Percentiles rank a stretch among this genome's conserved stretches.
phyloP scores from a whole-genome alignment of 2,113 vertebrate species.

The Calypte anna region DNA sequence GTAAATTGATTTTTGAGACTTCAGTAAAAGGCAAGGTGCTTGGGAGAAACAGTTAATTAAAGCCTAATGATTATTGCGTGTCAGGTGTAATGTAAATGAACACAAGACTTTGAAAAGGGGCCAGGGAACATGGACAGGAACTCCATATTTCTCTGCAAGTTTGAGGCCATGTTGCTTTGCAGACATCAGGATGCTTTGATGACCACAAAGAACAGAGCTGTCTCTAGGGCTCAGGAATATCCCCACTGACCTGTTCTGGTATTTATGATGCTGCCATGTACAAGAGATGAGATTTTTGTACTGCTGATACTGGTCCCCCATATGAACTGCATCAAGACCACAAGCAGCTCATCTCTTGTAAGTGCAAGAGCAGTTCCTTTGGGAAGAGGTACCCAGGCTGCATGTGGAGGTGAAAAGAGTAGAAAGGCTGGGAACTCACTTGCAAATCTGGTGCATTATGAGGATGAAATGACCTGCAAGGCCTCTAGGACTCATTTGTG shows the following conservation, averaged over 20 bases:
- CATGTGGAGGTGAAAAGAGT: background rate
- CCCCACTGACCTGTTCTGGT: background rate
- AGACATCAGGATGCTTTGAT: background rate
- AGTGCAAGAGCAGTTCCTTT: background rate
- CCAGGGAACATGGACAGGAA: background rate
- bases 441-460: background rate
- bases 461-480: background rate
- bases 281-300: background rate
- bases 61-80: background rate
- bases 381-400: background rate
- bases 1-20: background rate
- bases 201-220: background rate
- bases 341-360: background rate
- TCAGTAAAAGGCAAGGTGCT: background rate
- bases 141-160: background rate
- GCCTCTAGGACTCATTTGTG: background rate
- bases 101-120: background rate
- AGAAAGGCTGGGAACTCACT: background rate
- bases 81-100: background rate
- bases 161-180: background rate
- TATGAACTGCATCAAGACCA: background rate
- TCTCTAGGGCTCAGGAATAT: background rate
- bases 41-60: background rate
- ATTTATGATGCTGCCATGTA: background rate
- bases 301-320: background rate